These are phyloP conservation scores for Cariama cristata DNA, from an alignment of 2,113 vertebrate species.

Conservation along the genomic window DNA sequence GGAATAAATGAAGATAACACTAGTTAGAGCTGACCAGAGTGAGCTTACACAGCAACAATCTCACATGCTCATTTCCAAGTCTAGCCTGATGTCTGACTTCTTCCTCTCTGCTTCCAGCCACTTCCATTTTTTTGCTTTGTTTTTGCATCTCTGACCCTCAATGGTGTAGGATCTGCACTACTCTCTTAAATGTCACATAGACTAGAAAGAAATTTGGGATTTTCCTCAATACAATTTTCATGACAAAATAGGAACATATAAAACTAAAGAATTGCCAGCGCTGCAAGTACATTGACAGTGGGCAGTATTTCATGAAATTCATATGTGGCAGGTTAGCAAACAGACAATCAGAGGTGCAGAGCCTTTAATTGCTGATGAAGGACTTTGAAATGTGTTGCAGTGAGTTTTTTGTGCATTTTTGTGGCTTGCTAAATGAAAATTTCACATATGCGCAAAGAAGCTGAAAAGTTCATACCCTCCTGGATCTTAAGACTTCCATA, in stretches of 20 bases:
- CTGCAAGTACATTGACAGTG: neutral
- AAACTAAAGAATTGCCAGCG: neutral
- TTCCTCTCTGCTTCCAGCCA: neutral
- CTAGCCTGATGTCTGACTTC: neutral
- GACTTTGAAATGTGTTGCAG: neutral
- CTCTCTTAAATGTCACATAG: neutral
- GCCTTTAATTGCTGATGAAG: neutral
- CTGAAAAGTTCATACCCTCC: neutral
- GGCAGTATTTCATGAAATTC: neutral
- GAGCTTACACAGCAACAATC: neutral
- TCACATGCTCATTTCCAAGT: neutral
- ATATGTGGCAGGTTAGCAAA: neutral
- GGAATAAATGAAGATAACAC: neutral
- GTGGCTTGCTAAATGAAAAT: neutral
- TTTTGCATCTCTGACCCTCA: neutral
- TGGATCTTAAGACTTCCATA: neutral
- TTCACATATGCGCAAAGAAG: neutral
- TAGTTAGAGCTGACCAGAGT: neutral
- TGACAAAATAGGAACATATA: neutral
- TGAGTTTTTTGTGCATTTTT: neutral
- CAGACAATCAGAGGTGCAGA: neutral
- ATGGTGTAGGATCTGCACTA: neutral
- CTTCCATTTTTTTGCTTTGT: neutral
- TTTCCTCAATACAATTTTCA: constrained; percentile 6
- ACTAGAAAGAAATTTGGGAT: neutral